Base-by-base conservation (phyloP, 2,888 invertebrate species). In the Harpalus rubripes region DNA sequence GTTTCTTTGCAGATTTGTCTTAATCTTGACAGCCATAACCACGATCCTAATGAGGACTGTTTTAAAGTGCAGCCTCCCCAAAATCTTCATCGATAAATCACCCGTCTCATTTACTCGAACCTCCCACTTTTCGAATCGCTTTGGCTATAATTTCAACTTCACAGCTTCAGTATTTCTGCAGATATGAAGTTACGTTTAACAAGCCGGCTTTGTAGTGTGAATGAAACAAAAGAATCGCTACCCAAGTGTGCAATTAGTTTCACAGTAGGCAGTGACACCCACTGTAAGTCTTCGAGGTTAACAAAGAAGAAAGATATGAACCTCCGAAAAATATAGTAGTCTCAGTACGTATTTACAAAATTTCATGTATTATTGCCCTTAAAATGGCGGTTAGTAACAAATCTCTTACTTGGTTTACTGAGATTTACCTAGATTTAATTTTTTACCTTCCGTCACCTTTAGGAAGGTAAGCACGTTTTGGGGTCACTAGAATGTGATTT, bases 261-360 rank as follows among this genome's bases (percentile, higher is more conserved):
- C 82, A 12, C 82, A 72, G 82, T 82, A 56, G 82, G 82, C 72
- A 58, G 15, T 58, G 59, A 82, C 82, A 72, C 82, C 82, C 82
- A 82, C 72, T 39, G 72, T 32, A 72, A 10, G 44, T 63, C 65
- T 65, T 81, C 59, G 32, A 32, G 32, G 32, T 32, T 32, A 32
- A 32, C 32, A 32, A 32, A 32, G 32, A 32, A 3, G 6, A 6
- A 32, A 32, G 32, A 32, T 1, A 32, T 6, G 32, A 32, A 32
- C 32, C 32, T 32, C 32, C 32, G 22, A 22, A 22, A 22, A 22
- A 22, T 22, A 22, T 22, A 3, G 22, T 3, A 2, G 1, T 32
- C 32, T 32, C 6, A 32, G 32, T 32, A 4, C 0, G 0, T 32
- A 0, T 32, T 32, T 32, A 6, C 6, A 32, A 32, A 32, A 32